Evolutionary conservation across 2,888 invertebrate species (phyloP).

Genomic region (Platycheirus albimanus): DNA sequence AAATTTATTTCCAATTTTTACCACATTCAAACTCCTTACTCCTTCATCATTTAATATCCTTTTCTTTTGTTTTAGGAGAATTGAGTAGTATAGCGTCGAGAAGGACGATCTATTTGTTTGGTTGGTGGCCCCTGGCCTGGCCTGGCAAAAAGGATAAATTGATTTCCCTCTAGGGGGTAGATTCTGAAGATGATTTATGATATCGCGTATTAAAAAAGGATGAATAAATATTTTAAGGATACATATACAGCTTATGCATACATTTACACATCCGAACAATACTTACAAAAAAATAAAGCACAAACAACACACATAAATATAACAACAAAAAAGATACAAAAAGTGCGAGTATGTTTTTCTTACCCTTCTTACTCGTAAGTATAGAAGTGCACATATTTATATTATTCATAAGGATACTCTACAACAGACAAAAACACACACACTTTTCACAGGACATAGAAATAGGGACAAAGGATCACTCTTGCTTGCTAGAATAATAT

Average conservation of each 20-base stretch:
- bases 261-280: conserved; percentile 4
- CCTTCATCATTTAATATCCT: conserved; percentile 43
- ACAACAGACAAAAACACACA: conserved; percentile 1
- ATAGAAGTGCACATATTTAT: conserved; percentile 10
- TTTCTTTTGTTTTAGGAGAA: background rate
- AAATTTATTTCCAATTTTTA: conserved; percentile 59
- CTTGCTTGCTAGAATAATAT: conserved; percentile 15
- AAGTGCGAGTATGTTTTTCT: conserved; percentile 27
- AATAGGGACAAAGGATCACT: conserved; percentile 10
- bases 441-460: background rate
- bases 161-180: conserved; percentile 51
- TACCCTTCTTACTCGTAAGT: too few species aligned
- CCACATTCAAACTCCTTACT: conserved; percentile 39
- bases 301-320: conserved; percentile 1
- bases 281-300: background rate
- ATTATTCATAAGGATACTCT: conserved; percentile 40
- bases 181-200: conserved; percentile 58
- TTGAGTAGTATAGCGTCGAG: too few species aligned
- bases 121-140: background rate
- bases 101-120: too few species aligned
- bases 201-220: conserved; percentile 27
- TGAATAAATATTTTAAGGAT: conserved; percentile 46
- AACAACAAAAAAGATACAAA: conserved; percentile 2
- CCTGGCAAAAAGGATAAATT: conserved; percentile 26
- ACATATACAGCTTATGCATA: conserved; percentile 31